These are phyloP conservation scores for Festucalex cinctus DNA, from an alignment of 2,113 vertebrate genomes.

Conservation along the genomic window DNA sequence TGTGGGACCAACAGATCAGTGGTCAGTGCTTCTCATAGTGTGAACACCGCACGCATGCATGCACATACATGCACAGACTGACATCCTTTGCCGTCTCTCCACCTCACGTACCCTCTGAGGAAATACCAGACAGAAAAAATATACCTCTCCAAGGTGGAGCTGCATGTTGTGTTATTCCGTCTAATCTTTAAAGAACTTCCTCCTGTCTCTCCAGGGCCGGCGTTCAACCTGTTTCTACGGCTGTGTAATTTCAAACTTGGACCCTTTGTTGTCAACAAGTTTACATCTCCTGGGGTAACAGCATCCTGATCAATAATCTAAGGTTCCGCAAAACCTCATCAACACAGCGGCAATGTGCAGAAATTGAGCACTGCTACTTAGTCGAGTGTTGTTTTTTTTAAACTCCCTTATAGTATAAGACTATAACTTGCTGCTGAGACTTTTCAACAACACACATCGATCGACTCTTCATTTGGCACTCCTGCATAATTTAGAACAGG, in stretches of 20 bases:
- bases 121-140: conserved; percentile 9
- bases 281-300: conserved; percentile 80
- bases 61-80: conserved; percentile 4
- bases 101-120: conserved; percentile 7
- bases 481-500: not conserved
- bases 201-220: conserved; percentile 74
- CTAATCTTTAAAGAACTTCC: conserved; percentile 41
- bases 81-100: conserved; percentile 24
- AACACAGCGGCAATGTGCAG: conserved; percentile 37
- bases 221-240: conserved; percentile 81
- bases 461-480: not conserved
- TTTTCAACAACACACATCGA: not conserved
- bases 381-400: not conserved
- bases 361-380: conserved; percentile 31
- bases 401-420: not conserved
- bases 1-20: too few species aligned
- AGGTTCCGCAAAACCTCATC: conserved; percentile 34
- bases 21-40: too few species aligned
- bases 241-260: conserved; percentile 80
- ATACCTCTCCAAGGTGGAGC: conserved; percentile 25
- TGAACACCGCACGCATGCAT: not conserved
- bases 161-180: conserved; percentile 24
- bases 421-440: not conserved
- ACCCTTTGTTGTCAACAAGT: conserved; percentile 81
- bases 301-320: conserved; percentile 52